Conservation (phyloP, 1,140 invertebrate genomes). For the Trialeurodes vaporariorum region DNA sequence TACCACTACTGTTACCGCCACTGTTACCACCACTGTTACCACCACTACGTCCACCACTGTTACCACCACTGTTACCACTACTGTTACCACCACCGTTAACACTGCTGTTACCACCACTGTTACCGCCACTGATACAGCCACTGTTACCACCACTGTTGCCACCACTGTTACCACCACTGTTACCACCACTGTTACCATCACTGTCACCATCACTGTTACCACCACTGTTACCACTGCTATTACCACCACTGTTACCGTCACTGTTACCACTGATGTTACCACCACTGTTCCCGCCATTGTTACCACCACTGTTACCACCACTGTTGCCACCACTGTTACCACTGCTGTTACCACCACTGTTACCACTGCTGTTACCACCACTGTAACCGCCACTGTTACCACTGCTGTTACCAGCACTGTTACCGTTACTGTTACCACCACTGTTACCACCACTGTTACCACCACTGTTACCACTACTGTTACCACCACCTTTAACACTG, state of each 20-base stretch:
- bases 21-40: slow-evolving; percentile 5
- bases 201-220: neutral
- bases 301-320: neutral
- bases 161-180: neutral
- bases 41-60: slow-evolving; percentile 19
- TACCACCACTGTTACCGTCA: slow-evolving; percentile 36
- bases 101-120: no score
- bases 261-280: slow-evolving; percentile 37
- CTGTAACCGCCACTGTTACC: neutral
- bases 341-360: slow-evolving; percentile 38
- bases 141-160: neutral
- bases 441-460: slow-evolving; percentile 6
- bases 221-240: slow-evolving; percentile 41
- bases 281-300: slow-evolving; percentile 34
- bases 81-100: neutral
- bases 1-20: slow-evolving; percentile 13
- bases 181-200: neutral
- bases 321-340: slow-evolving; percentile 11
- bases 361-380: neutral
- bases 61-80: neutral
- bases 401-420: neutral
- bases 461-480: neutral
- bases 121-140: no score
- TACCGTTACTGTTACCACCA: neutral
- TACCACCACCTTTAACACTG: slow-evolving; percentile 36